These are phyloP conservation scores for Acanthaster planci DNA, from an alignment of 35 echinoderm and acorn worm species.

Conservation along the genomic window DNA sequence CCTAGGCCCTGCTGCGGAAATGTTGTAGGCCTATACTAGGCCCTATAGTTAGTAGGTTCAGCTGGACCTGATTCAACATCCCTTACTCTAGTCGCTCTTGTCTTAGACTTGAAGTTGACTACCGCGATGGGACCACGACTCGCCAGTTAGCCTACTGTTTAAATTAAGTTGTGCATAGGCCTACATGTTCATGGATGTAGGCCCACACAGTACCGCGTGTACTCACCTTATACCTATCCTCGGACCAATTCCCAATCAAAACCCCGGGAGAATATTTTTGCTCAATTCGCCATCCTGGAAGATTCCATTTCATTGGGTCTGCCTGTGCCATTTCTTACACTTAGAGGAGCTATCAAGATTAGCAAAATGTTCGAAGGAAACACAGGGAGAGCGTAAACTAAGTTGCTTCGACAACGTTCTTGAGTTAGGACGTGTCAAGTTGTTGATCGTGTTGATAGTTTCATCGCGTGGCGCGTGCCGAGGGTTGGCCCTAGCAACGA, in stretches of 20 bases:
- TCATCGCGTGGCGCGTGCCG: neutral
- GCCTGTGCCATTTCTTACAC: conserved; percentile 79
- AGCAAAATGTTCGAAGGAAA: no score
- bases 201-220: neutral
- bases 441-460: neutral
- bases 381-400: neutral
- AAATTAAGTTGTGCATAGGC: no score
- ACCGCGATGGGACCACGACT: no score
- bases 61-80: no score
- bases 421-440: neutral
- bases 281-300: conserved; percentile 97
- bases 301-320: conserved; percentile 80
- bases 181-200: no score
- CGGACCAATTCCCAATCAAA: conserved; percentile 95
- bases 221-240: conserved; percentile 85
- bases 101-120: no score
- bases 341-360: no score
- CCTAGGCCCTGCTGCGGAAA: no score
- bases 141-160: no score
- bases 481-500: conserved; percentile 5
- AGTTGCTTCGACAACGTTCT: neutral
- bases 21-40: no score
- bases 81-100: no score
- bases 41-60: no score
- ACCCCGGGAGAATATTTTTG: conserved; percentile 72